Evolutionary conservation across 2,797 vertebrate species (phyloP), one percentile per base, ranked within the genome.

Genomic region (Enteromius unitaeniatus): DNA sequence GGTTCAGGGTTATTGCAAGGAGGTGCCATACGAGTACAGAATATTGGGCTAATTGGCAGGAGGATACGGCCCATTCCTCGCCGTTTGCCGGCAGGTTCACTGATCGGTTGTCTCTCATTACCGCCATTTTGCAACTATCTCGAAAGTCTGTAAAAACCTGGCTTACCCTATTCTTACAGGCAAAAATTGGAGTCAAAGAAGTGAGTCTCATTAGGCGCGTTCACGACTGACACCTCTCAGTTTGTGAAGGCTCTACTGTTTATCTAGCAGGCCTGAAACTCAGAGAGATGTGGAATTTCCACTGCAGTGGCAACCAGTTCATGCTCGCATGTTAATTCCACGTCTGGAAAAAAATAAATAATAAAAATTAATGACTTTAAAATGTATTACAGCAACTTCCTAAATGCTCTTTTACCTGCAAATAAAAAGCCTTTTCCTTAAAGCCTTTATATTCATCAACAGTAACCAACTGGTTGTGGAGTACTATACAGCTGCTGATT

Each of bases 1-100:
- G 80, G 78, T 89, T 85, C 80, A 28, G 83, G 78, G 84, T 88
- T 87, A 86, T 40, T 82, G 78, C 78, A 80, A 86, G 79, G 85
- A 82, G 82, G 82, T 86, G 51, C 68, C 81, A 53, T 21, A 70
- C 31, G 81, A 55, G 70, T 62, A 64, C 45, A 53, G 51, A 69
- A 84, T 64, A 76, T 62, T 62, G 51, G 78, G 51, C 79, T 83
- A 86, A 87, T 79, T 85, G 82, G 83, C 70, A 69, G 62, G 53
- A 64, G 69, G 70, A 85, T 42, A 40, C 42, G 21, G 67, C 21
- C 21, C 51, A 58, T 31, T 76, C 60, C 58, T 81, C 69, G 6
- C 65, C 23, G 11, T 51, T 83, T 47, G 28, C 55, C 69, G 67
- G 79, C 58, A 80, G 70, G 60, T 83, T 84, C 19, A 23, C 70